Conservation (phyloP, 2,797 vertebrate genomes). For the Alectoris magna region DNA sequence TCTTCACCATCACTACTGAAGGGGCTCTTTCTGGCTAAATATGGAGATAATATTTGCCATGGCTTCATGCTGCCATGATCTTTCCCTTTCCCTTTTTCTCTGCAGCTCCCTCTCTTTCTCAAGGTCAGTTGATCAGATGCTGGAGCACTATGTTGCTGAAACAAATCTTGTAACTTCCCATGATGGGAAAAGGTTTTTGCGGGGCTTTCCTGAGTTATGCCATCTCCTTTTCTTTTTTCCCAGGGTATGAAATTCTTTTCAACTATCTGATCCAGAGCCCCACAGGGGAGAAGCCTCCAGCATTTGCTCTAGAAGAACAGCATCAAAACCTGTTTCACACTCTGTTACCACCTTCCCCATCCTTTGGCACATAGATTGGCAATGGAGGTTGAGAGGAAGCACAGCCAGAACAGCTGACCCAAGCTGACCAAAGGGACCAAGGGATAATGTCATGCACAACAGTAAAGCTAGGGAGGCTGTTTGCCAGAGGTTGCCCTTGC, state of each 20-base stretch:
- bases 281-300: neutral
- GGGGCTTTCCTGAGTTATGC: neutral
- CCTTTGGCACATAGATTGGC: neutral
- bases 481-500: neutral
- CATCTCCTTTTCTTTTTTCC: neutral
- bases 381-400: neutral
- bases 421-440: neutral
- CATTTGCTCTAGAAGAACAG: neutral
- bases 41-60: neutral
- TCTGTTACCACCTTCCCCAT: neutral
- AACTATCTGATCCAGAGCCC: neutral
- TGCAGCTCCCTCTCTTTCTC: neutral
- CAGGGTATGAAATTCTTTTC: neutral
- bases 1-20: neutral
- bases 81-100: neutral
- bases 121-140: accelerated
- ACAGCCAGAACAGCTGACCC: neutral
- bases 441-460: accelerated
- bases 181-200: neutral
- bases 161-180: neutral
- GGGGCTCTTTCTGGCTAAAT: neutral
- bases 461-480: neutral
- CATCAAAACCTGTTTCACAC: neutral
- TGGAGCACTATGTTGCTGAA: neutral
- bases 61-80: neutral